These are phyloP conservation scores for Julus scandinavius DNA, from an alignment of 2,888 invertebrate species.

Conservation along the genomic window DNA sequence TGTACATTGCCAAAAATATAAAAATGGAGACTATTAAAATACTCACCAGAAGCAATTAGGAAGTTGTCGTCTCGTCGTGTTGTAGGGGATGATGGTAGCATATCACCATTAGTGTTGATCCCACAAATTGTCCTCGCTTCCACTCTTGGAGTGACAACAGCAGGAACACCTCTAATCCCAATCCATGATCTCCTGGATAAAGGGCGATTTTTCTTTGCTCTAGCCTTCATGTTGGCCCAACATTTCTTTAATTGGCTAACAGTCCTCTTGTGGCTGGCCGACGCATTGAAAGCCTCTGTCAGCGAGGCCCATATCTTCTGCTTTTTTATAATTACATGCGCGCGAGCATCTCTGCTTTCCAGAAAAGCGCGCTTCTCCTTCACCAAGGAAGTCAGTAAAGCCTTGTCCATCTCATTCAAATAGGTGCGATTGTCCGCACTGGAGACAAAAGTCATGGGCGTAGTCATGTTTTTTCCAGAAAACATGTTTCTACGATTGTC, in stretches of 20 bases:
- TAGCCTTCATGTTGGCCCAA: background rate
- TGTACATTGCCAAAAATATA: too few relatives aligned
- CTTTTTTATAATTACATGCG: background rate
- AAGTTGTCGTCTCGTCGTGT: background rate
- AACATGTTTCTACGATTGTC: background rate
- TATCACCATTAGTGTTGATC: background rate
- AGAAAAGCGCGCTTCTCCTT: background rate
- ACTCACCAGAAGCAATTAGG: background rate
- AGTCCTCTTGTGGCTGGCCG: background rate
- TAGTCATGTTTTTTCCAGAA: background rate
- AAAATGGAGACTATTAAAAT: too few relatives aligned
- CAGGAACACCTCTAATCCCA: background rate
- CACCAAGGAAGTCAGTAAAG: background rate
- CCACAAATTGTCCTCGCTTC: background rate
- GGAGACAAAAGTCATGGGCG: background rate
- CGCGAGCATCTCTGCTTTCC: background rate
- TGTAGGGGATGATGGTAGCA: background rate
- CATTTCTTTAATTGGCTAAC: background rate
- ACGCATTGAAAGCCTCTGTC: background rate
- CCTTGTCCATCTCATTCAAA: background rate
- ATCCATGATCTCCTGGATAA: background rate
- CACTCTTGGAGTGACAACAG: background rate
- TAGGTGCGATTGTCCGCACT: background rate
- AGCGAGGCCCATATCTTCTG: background rate
- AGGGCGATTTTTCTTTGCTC: background rate